These are phyloP conservation scores for Pogonophryne albipinna DNA, from an alignment of 2,797 vertebrate genomes.

Conservation along the genomic window DNA sequence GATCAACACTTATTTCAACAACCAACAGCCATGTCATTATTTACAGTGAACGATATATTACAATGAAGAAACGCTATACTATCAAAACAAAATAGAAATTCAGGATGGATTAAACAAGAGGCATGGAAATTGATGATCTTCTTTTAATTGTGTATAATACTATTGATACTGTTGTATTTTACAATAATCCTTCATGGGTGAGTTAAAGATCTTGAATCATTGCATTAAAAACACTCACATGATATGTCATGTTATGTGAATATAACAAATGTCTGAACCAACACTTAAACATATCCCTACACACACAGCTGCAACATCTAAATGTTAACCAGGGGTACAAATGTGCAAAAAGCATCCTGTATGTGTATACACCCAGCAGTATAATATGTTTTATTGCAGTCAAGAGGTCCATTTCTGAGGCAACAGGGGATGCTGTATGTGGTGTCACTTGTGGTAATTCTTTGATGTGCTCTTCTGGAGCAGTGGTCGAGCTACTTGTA, in stretches of 20 bases:
- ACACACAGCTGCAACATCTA: background rate
- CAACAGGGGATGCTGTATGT: constrained; percentile 22
- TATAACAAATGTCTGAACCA: background rate
- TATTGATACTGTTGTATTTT: background rate
- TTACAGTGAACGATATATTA: constrained; percentile 33
- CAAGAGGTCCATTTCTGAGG: constrained; percentile 35
- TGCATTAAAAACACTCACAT: no score
- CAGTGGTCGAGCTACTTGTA: constrained; percentile 18
- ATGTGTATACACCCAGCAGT: background rate
- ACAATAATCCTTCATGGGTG: no score
- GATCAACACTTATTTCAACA: constrained; percentile 66
- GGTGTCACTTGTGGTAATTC: constrained; percentile 12
- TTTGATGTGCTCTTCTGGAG: constrained; percentile 34
- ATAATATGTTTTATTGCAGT: constrained; percentile 10
- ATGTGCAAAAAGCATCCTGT: background rate
- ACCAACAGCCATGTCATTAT: constrained; percentile 69
- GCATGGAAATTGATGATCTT: background rate
- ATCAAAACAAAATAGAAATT: background rate
- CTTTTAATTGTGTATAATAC: background rate
- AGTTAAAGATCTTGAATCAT: background rate
- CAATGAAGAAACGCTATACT: constrained; percentile 12
- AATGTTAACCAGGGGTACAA: background rate
- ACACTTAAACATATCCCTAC: background rate
- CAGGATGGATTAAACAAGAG: background rate
- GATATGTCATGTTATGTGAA: background rate